A percentile compares a stretch with the other conserved stretches of the same genome.
Conservation (phyloP, 64 coral and sea anemone genomes). For the Hydrozoanthus tunicans region DNA sequence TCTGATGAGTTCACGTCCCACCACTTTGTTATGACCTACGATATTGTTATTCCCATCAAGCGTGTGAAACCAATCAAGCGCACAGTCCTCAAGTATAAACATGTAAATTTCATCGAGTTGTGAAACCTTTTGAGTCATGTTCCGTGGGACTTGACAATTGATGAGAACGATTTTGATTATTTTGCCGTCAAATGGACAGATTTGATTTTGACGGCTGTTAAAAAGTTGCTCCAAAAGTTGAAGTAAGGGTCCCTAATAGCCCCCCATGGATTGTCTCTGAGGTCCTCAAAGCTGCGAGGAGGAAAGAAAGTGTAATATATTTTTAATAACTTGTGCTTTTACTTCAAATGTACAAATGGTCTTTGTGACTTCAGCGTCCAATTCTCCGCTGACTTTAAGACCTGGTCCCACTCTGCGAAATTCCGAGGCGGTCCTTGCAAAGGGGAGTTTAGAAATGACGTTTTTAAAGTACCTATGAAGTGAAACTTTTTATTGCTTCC, state of each 20-base stretch:
- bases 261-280: conserved; percentile 46
- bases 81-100: conserved; percentile 18
- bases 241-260: conserved; percentile 50
- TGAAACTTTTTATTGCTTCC: no score
- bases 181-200: conserved; percentile 21
- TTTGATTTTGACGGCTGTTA: conserved; percentile 35
- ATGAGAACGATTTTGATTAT: conserved; percentile 29
- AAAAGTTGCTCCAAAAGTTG: conserved; percentile 43
- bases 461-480: no score
- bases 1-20: conserved; percentile 1
- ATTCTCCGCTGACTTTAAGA: no score
- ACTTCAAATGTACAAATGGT: no score
- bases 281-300: conserved; percentile 19
- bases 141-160: conserved; percentile 25
- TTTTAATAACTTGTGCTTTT: no score
- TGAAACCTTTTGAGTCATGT: conserved; percentile 17
- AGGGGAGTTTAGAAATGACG: no score
- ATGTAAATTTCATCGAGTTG: conserved; percentile 43
- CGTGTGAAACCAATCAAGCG: conserved; percentile 37
- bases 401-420: no score
- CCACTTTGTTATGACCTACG: not conserved
- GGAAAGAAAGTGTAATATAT: not conserved
- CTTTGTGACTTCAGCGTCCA: no score
- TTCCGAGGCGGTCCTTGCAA: no score
- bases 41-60: conserved; percentile 18